Evolutionary conservation across 2,113 vertebrate species (phyloP).

Genomic region (Amia ocellicauda): DNA sequence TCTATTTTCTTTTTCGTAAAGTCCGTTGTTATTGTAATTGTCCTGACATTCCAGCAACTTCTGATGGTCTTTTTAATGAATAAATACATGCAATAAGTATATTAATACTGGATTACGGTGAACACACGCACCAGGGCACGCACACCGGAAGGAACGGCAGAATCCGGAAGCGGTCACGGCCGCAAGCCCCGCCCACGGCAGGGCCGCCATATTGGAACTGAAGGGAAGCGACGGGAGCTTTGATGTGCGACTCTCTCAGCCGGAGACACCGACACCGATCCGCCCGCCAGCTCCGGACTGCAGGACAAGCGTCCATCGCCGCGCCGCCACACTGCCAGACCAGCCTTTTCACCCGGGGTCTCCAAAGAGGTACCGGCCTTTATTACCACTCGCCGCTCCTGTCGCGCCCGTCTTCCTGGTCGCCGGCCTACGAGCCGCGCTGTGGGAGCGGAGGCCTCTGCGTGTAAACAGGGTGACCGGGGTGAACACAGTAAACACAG

Average conservation of each 20-base stretch:
- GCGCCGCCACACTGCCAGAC: conserved; percentile 1
- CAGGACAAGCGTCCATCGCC: conserved; percentile 1
- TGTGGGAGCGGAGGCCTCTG: no score
- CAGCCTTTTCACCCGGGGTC: conserved; percentile 7
- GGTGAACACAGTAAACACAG: no score
- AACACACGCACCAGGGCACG: no score
- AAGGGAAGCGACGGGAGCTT: background rate
- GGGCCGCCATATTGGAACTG: conserved; percentile 15
- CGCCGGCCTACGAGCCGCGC: no score
- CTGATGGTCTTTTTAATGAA: no score
- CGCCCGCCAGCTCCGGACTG: no score
- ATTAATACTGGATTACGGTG: no score
- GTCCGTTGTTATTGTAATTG: no score
- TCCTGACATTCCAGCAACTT: no score
- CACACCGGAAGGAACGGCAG: background rate
- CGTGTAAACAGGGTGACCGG: no score
- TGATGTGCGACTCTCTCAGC: conserved; percentile 3
- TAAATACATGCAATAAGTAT: no score
- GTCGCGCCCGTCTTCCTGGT: background rate
- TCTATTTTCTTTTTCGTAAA: no score
- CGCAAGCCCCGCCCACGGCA: conserved; percentile 11
- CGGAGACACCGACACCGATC: background rate
- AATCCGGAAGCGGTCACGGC: conserved; percentile 7
- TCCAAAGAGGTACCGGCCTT: conserved; percentile 13
- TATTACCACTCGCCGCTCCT: background rate